Evolutionary conservation across 64 coral and sea anemone species (phyloP).

Genomic region (Anthopleura sola): DNA sequence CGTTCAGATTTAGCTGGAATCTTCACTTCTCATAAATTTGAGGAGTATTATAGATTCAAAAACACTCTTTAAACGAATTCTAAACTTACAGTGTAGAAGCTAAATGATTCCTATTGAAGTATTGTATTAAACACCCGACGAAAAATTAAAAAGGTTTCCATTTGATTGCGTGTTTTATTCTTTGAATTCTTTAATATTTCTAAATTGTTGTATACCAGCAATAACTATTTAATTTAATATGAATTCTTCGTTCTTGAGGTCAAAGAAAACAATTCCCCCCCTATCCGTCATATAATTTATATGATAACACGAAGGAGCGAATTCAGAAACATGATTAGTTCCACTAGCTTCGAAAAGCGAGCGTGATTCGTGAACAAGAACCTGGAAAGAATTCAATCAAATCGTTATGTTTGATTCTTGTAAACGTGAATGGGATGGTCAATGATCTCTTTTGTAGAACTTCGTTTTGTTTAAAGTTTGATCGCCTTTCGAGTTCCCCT

Average conservation of each 20-base stretch:
- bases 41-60: neutral
- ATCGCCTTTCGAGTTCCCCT: neutral
- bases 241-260: too few species aligned
- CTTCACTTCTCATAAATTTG: neutral
- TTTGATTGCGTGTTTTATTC: neutral
- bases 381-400: neutral
- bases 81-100: neutral
- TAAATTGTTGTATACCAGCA: neutral
- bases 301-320: too few species aligned
- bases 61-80: neutral
- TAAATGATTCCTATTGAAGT: too few species aligned
- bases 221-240: too few species aligned
- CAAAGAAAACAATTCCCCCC: too few species aligned
- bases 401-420: neutral
- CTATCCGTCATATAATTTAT: too few species aligned
- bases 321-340: too few species aligned
- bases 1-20: neutral
- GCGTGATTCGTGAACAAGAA: neutral
- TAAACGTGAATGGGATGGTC: neutral
- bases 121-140: too few species aligned
- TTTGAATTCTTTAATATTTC: neutral
- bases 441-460: neutral
- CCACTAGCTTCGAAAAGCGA: too few species aligned
- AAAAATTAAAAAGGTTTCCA: neutral
- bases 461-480: neutral